A percentile compares a stretch with the other conserved stretches of the same genome.
Evolutionary conservation across 2,888 invertebrate genomes (phyloP).

Genomic region (Machimus atricapillus): DNA sequence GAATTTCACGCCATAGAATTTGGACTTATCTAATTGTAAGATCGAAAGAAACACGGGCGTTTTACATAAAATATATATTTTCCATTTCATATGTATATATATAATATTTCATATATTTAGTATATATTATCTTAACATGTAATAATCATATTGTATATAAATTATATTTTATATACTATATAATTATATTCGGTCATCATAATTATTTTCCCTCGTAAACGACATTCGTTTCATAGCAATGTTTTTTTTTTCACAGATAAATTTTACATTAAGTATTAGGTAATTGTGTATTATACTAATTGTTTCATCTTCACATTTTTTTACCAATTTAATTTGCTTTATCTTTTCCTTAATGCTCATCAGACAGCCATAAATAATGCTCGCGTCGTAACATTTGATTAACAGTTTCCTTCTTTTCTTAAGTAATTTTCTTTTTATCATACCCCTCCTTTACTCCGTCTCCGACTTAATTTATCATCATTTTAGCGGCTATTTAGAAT

Average conservation of each 20-base stretch:
- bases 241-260: constrained; percentile 10
- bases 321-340: not conserved
- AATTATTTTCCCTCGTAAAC: constrained; percentile 10
- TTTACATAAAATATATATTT: constrained; percentile 35
- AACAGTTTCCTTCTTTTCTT: not conserved
- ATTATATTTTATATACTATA: constrained; percentile 29
- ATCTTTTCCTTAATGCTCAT: not conserved
- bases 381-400: not conserved
- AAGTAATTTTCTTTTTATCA: not conserved
- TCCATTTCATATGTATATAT: constrained; percentile 33
- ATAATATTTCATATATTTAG: constrained; percentile 11
- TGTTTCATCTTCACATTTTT: not conserved
- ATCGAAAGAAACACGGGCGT: not conserved
- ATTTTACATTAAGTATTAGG: constrained; percentile 23
- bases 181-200: constrained; percentile 29
- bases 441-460: not conserved
- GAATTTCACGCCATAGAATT: too few species aligned
- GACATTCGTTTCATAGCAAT: constrained; percentile 15
- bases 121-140: constrained; percentile 31
- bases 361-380: not conserved
- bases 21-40: not conserved
- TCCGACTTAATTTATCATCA: not conserved
- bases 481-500: constrained; percentile 17
- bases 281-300: constrained; percentile 1
- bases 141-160: constrained; percentile 35